These are phyloP conservation scores for Antennarius maculatus DNA, from an alignment of 2,797 vertebrate species.

Conservation along the genomic window DNA sequence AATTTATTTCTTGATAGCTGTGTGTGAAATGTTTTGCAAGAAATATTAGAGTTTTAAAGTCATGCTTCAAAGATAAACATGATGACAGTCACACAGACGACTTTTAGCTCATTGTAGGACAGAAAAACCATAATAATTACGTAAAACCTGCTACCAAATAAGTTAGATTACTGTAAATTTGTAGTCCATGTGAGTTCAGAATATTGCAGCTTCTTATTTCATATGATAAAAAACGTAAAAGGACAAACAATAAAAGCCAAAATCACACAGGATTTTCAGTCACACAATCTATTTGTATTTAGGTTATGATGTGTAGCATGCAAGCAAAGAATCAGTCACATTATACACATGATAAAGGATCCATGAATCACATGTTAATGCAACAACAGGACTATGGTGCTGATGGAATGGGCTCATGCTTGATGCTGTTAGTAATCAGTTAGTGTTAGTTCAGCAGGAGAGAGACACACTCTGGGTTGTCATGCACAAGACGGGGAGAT, in stretches of 20 bases:
- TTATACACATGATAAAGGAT: background rate
- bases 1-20: too few relatives aligned
- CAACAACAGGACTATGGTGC: constrained; percentile 33
- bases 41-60: too few relatives aligned
- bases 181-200: background rate
- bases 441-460: constrained; percentile 17
- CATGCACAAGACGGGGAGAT: constrained; percentile 56
- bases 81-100: too few relatives aligned
- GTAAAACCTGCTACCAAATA: background rate
- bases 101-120: too few relatives aligned
- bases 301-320: constrained; percentile 30
- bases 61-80: too few relatives aligned
- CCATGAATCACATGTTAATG: constrained; percentile 1
- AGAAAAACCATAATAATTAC: background rate
- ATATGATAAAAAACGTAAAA: background rate
- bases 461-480: constrained; percentile 8
- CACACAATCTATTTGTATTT: background rate
- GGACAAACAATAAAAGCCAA: constrained; percentile 22
- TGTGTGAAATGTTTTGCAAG: too few relatives aligned
- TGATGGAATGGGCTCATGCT: constrained; percentile 19
- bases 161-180: background rate
- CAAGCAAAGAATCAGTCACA: constrained; percentile 22
- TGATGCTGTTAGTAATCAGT: constrained; percentile 42
- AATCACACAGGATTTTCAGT: background rate
- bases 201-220: constrained; percentile 1